Percentiles rank a stretch among this genome's conserved stretches.
Conservation (phyloP, 2,113 vertebrate species). For the Noctilio leporinus region DNA sequence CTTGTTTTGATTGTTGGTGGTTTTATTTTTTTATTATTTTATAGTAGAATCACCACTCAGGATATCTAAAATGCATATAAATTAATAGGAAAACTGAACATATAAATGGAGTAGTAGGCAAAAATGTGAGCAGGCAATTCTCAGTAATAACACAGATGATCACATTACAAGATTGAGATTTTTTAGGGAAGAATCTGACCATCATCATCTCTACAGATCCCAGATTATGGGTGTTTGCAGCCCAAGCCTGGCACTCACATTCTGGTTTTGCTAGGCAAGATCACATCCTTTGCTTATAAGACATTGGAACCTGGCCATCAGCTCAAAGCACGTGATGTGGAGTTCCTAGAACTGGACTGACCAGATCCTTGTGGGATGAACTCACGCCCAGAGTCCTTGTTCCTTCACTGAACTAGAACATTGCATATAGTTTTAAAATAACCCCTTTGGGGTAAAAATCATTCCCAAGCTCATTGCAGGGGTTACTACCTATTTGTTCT, state of each 20-base stretch:
- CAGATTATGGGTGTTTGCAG: background rate
- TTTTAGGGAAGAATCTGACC: background rate
- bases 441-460: background rate
- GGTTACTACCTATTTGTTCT: background rate
- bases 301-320: background rate
- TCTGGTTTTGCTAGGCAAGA: background rate
- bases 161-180: background rate
- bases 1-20: background rate
- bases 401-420: background rate
- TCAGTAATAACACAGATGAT: background rate
- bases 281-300: background rate
- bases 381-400: background rate
- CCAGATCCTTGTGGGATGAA: background rate
- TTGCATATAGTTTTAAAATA: background rate
- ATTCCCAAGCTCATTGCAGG: background rate
- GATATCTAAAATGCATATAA: background rate
- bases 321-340: background rate
- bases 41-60: background rate
- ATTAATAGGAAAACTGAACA: background rate
- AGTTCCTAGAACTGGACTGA: background rate
- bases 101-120: background rate
- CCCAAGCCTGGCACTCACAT: background rate
- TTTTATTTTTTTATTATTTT: constrained; percentile 1
- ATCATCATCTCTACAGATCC: background rate
- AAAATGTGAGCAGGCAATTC: background rate